These are phyloP conservation scores for Caloenas nicobarica DNA, from an alignment of 2,113 vertebrate genomes.

Conservation along the genomic window DNA sequence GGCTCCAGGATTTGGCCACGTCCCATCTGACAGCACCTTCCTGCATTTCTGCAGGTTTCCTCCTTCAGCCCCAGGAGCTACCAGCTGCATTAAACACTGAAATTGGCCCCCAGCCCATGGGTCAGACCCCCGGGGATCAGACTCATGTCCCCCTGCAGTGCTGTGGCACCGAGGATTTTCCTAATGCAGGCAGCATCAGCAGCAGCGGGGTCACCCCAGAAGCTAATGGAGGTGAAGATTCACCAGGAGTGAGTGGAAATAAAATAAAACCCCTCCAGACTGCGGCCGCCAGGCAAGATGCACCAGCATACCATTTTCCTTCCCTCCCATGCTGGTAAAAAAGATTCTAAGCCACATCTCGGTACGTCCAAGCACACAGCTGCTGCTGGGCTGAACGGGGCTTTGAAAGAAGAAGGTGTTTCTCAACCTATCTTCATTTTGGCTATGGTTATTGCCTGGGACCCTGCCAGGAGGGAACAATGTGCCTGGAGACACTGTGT, in stretches of 20 bases:
- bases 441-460: neutral
- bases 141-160: too few species aligned
- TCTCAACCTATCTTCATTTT: neutral
- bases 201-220: fast-evolving
- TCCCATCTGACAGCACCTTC: neutral
- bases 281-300: neutral
- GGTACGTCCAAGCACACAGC: fast-evolving
- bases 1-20: neutral
- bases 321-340: neutral
- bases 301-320: neutral
- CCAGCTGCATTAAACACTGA: neutral
- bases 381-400: neutral
- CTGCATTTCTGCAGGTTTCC: fast-evolving
- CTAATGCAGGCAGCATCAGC: neutral
- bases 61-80: neutral
- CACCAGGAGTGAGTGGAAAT: neutral
- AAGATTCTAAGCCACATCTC: neutral
- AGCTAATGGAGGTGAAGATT: neutral
- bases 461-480: neutral
- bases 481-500: fast-evolving
- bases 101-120: fast-evolving
- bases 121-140: neutral
- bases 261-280: neutral
- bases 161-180: neutral
- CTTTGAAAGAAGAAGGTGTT: neutral